Conservation (phyloP, 2,797 vertebrate species). For the Acrossocheilus wenchowensis region DNA sequence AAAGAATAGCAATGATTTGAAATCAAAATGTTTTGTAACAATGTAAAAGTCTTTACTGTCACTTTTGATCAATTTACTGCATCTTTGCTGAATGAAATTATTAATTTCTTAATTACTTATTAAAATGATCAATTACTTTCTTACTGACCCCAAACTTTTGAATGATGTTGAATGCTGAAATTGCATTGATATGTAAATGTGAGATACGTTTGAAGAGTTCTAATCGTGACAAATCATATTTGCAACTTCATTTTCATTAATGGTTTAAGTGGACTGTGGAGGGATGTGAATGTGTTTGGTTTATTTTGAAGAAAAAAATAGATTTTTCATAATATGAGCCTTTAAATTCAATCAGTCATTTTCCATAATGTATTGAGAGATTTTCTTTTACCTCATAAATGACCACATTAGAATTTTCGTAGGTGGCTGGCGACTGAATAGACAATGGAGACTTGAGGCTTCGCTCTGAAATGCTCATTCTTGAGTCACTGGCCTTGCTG, state of each 20-base stretch:
- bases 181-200: background rate
- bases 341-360: background rate
- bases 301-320: background rate
- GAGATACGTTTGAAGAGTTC: background rate
- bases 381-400: constrained; percentile 75
- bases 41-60: background rate
- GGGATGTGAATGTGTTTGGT: background rate
- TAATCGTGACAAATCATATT: background rate
- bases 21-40: background rate
- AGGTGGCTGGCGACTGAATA: constrained; percentile 75
- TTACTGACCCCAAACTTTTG: background rate
- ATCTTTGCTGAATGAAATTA: background rate
- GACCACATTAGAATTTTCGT: constrained; percentile 82
- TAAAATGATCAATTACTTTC: background rate
- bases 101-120: background rate
- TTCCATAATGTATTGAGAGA: background rate
- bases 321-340: background rate
- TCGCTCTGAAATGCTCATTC: constrained; percentile 58
- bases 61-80: background rate
- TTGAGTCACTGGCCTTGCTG: constrained; percentile 69
- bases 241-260: background rate
- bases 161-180: background rate
- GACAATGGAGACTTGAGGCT: constrained; percentile 70
- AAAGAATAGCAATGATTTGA: background rate
- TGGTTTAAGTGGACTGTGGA: background rate